Evolutionary conservation across 1,140 invertebrate genomes (phyloP).

Genomic region (Ephestia elutella): DNA sequence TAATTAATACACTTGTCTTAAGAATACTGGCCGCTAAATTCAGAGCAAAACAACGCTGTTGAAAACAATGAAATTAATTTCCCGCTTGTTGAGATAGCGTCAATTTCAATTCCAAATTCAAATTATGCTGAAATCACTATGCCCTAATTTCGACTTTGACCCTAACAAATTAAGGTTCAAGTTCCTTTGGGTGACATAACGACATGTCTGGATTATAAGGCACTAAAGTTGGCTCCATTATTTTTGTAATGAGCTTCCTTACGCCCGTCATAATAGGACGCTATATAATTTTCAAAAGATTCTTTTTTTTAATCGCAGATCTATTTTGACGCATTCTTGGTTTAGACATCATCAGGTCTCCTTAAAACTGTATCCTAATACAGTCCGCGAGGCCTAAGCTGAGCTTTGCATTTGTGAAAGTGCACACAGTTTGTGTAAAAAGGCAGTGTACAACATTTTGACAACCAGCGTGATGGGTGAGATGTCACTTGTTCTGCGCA

Average conservation of each 20-base stretch:
- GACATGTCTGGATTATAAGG: not conserved
- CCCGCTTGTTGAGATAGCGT: not conserved
- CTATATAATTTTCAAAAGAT: not conserved
- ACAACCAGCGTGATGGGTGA: too few relatives aligned
- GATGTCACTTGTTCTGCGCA: too few relatives aligned
- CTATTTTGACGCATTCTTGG: not conserved
- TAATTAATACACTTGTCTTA: too few relatives aligned
- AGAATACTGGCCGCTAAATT: not conserved
- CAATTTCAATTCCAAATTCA: slow-evolving; percentile 4
- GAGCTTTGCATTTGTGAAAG: too few relatives aligned
- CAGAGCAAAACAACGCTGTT: not conserved
- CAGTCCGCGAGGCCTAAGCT: too few relatives aligned
- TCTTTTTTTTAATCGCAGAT: not conserved
- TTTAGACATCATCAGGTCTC: too few relatives aligned
- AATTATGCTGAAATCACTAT: not conserved
- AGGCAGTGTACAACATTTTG: too few relatives aligned
- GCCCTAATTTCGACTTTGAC: not conserved
- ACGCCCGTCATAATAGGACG: not conserved
- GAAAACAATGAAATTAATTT: slow-evolving; percentile 2
- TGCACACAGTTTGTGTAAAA: too few relatives aligned
- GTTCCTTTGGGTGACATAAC: not conserved
- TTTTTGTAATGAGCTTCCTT: not conserved
- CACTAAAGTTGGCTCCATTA: not conserved
- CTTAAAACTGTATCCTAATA: too few relatives aligned
- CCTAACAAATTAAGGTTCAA: not conserved